Evolutionary conservation across 2,797 vertebrate species (phyloP), one percentile per base, ranked within the genome.

Genomic region (Loriculus beryllinus): DNA sequence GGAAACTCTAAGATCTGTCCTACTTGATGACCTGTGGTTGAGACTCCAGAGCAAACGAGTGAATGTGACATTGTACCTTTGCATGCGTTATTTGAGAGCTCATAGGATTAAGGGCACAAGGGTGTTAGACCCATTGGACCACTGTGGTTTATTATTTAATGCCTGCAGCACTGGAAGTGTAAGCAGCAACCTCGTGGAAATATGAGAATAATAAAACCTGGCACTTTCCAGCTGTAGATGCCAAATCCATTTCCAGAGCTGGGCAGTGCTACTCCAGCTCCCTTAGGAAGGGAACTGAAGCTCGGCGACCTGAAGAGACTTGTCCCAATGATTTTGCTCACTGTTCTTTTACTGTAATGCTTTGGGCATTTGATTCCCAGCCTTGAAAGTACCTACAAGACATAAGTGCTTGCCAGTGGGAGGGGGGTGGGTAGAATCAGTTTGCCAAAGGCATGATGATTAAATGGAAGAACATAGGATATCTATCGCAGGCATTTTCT

Each of bases 211-310:
- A 96, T 93, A 94, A 93, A 94, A 94, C 77, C 70, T 94, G 89
- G 90, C 95, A 23, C 88, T 86, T 96, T 92, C 90, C 95, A 93
- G 92, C 85, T 97, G 95, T 76, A 93, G 92, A 96, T 94, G 93
- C 93, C 95, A 96, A 84, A 86, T 94, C 85, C 80, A 92, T 93
- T 95, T 95, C 77, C 91, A 82, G 67, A 92, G 56, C 63, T 91
- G 89, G 92, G 10, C 77, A 85, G 64, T 84, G 56, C 67, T 70
- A 14, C 69, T 92, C 9, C 68, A 79, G 26, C 81, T 93, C 93
- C 96, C 92, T 86, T 84, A 95, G 91, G 95, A 93, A 74, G 74
- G 40, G 52, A 93, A 71, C 42, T 94, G 92, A 94, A 95, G 95
- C 92, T 93, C 91, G 90, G 71, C 77, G 88, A 92, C 94, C 92